Base-by-base conservation (phyloP, 2,888 invertebrate genomes). In the Smittia aterrima region DNA sequence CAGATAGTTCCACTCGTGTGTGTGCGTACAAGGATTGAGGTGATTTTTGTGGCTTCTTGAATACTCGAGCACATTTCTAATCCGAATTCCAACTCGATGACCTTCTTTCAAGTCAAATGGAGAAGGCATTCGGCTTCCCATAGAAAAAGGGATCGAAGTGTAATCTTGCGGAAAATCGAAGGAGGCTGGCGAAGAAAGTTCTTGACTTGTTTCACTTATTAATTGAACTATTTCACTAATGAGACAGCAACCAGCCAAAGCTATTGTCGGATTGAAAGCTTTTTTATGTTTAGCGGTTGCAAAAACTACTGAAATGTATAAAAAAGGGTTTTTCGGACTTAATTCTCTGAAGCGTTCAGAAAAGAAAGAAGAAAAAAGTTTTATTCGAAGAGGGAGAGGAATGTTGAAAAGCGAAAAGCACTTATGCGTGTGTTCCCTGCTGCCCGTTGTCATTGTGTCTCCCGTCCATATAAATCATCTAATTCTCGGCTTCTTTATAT, bases 401-500 rank as follows among this genome's bases (percentile, higher is more conserved):
- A 38, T 7, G 11, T 4, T 47, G 13, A 16, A 47, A 47, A n/a
- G 47, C 4, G n/a, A 47, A 58, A 58, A 58, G 22, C 58, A 58
- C 58, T 58, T 58, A 58, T 7, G 58, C 58, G 22, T 16, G 47
- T 11, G 47, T 11, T 16, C 47, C 11, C 16, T 47, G n/a, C 47
- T 47, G 47, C 13, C 47, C 16, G 13, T 47, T 47, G 47, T 47
- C 47, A 47, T 47, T n/a, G 47, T 16, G 13, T 47, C 16, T 47
- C 47, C n/a, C 47, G 16, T 16, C 47, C 47, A 47, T 47, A 71
- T 71, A 53, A 54, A 71, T 54, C 70, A 53, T 54, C 16, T 32
- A 27, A 54, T 71, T 27, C 13, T 27, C 70, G 54, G 7, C 68
- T 40, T 18, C 68, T 38, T 68, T 41, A 16, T 13, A 24, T 68